These are phyloP conservation scores for Rana temporaria DNA, from an alignment of 2,113 vertebrate species.

Conservation along the genomic window DNA sequence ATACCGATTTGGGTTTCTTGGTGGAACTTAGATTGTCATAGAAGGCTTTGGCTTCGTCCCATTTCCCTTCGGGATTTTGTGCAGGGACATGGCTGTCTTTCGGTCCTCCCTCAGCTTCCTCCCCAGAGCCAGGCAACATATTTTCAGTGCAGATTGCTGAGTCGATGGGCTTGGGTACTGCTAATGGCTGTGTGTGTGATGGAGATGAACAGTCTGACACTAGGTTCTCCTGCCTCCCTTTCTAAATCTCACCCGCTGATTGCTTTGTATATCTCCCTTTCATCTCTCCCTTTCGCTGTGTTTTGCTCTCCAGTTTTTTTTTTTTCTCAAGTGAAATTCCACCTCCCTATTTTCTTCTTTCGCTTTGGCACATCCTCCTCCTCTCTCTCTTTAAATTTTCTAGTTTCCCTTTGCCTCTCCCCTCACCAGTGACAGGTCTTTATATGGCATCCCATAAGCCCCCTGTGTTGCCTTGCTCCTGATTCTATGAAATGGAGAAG, in stretches of 20 bases:
- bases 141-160: constrained; percentile 9
- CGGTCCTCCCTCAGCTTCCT: constrained; percentile 26
- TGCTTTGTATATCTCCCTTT: not conserved
- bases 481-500: constrained; percentile 53
- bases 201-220: constrained; percentile 16
- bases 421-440: constrained; percentile 47
- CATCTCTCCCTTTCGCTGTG: not conserved
- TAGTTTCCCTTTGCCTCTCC: constrained; percentile 14
- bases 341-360: not conserved
- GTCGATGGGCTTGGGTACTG: constrained; percentile 40
- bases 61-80: constrained; percentile 56
- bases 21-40: constrained; percentile 73
- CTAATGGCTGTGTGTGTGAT: constrained; percentile 17
- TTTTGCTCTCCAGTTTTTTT: not conserved
- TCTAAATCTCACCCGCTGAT: constrained; percentile 1
- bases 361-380: constrained; percentile 17
- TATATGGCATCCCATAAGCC: constrained; percentile 54
- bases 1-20: constrained; percentile 82
- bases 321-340: too few species aligned
- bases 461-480: constrained; percentile 22
- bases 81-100: constrained; percentile 35
- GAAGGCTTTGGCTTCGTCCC: constrained; percentile 75
- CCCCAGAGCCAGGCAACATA: constrained; percentile 39
- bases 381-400: constrained; percentile 9
- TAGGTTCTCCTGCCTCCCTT: constrained; percentile 37